Evolutionary conservation across 1,140 invertebrate genomes (phyloP), one percentile per base, ranked within the genome.

Genomic region (Ectropis grisescens): DNA sequence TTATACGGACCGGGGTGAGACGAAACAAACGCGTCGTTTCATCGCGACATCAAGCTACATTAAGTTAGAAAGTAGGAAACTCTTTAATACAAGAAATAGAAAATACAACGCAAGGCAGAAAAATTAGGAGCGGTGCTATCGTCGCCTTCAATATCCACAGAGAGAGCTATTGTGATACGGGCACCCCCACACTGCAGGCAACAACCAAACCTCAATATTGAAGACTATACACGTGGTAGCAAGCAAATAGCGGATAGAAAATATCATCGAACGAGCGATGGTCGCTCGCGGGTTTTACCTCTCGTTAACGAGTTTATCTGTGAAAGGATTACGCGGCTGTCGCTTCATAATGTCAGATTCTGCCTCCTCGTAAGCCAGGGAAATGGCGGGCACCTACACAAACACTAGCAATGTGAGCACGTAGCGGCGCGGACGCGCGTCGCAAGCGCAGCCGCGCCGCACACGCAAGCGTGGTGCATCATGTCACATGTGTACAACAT

Each of bases 261-360:
- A 66, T 59, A 70, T 67, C 55, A 53, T 55, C 70, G 58, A 59
- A 62, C 65, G 67, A 70, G 68, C 55, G 41, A 22, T 42, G n/a
- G 42, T 32, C 55, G 58, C 74, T 66, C 71, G 62, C 47, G 46
- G 46, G 34, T 71, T 82, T 90, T 93, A 95, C 93, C 96, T 97
- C 90, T 98, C 94, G 85, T 99, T 99, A 70, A 99, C 97, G 75
- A 98, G 90, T 88, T 97, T 97, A 89, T 98, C 96, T 82, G 88
- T 92, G 85, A 91, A 88, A 82, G 96, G 94, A 82, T 99, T 96
- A 91, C 98, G 91, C 84, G 98, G 98, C 84, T 92, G 92, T 84
- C 97, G 91, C 90, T 99, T 99, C 98, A 99, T 99, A 86, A 99
- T 99, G 90, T 99, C 98, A 84, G 93, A 95, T 88, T 99, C 98